phyloP scores from a whole-genome alignment of 2,113 vertebrate species.

The Tiliqua scincoides region DNA sequence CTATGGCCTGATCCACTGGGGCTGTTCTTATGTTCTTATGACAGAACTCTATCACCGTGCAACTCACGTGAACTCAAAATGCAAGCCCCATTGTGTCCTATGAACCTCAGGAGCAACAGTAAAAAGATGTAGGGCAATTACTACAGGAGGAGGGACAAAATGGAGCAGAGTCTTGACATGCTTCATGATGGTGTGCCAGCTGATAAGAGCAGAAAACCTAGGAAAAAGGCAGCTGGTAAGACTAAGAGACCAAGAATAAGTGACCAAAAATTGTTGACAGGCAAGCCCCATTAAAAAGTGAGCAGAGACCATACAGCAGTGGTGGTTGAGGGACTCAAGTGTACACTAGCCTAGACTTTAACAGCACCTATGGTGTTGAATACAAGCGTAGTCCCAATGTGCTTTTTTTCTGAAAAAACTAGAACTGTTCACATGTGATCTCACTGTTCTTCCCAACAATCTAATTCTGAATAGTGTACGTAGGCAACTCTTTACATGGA shows the following conservation, averaged over 20 bases:
- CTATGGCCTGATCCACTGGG: too few species aligned
- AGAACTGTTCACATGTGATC: too few species aligned
- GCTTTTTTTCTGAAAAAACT: conserved; percentile 21
- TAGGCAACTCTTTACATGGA: not conserved
- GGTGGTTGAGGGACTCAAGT: not conserved
- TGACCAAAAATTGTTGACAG: not conserved
- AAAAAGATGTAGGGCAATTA: not conserved
- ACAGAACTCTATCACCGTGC: not conserved
- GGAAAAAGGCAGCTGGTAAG: not conserved
- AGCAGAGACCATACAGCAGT: not conserved
- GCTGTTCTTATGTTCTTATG: too few species aligned
- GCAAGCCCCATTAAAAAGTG: not conserved
- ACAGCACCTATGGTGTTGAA: conserved; percentile 3
- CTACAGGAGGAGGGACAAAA: not conserved
- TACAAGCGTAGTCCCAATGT: conserved; percentile 8
- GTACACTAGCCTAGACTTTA: not conserved
- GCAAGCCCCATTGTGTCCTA: too few species aligned
- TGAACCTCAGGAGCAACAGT: not conserved
- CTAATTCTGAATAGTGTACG: not conserved
- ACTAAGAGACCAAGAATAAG: not conserved
- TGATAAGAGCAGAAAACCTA: not conserved
- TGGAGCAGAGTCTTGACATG: too few species aligned
- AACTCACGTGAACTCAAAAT: not conserved
- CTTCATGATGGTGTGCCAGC: not conserved
- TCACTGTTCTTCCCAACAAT: not conserved